Base-by-base conservation (phyloP, 2,797 vertebrate species). In the Lutjanus argentimaculatus region DNA sequence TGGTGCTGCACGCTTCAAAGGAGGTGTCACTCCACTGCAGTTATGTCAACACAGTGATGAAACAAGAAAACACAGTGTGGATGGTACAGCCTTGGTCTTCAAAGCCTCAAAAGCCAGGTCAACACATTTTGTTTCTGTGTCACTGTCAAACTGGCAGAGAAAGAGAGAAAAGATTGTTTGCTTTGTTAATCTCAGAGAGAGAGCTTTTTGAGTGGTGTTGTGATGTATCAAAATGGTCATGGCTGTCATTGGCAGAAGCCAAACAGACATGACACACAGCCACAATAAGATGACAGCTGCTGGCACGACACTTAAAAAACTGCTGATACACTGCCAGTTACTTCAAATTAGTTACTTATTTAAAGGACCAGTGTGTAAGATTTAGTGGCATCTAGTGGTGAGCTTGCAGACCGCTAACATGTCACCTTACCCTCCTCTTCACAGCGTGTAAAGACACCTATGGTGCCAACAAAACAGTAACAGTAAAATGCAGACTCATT, bases 31-130 rank as follows among this genome's bases (percentile, higher is more conserved):
- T 89, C 90, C 83, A 19, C 55, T 70, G 72, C 89, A 62, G 72
- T 85, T 88, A 83, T 89, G 91, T 93, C 92, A 92, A 94, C 92
- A 94, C 79, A 25, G 48, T 72, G 88, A 92, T 93, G 86, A 91
- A 91, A 90, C 89, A 64, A 85, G 89, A 92, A 93, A 88, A 89
- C 75, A 86, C 75, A 65, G 79, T 65, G 75, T 77, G 80, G 77
- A 81, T 69, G 79, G 78, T 76, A 75, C 89, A 88, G 76, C 79
- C 68, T 80, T 71, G 83, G 70, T 88, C 85, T 93, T 93, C 88
- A 91, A 91, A 93, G 85, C 70, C 53, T 85, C 21, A 57, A 73
- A 78, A 74, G 72, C 69, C 76, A 79, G 79, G 75, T 89, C 79
- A 79, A 87, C 83, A 85, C 76, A 77, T 85, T 91, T 89, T 88